phyloP scores from a whole-genome alignment of 2,888 invertebrate species.

The Altica lythri region DNA sequence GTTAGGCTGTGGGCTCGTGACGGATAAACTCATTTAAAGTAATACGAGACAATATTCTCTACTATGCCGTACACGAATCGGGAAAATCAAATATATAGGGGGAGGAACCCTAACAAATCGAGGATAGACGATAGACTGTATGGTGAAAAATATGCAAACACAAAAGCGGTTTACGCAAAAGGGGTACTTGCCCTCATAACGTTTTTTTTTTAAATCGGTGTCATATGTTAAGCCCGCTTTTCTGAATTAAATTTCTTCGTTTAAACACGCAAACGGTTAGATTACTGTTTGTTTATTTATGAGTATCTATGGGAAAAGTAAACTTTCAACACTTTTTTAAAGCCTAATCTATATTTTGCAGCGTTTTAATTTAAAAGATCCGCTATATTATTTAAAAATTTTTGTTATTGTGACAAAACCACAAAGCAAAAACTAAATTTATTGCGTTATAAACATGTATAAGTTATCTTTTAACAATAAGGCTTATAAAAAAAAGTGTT shows the following conservation, averaged over 20 bases:
- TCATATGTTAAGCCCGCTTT: background rate
- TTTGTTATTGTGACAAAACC: too few relatives aligned
- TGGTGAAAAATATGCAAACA: conserved; percentile 3
- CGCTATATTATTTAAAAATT: too few relatives aligned
- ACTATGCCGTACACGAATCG: conserved; percentile 23
- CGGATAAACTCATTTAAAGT: conserved; percentile 39
- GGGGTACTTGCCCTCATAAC: conserved; percentile 4
- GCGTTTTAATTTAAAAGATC: too few relatives aligned
- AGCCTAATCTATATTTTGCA: too few relatives aligned
- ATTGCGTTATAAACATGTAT: too few relatives aligned
- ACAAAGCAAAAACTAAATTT: too few relatives aligned
- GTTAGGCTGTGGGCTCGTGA: conserved; percentile 37
- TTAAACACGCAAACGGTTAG: too few relatives aligned
- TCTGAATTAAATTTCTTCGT: too few relatives aligned
- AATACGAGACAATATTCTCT: conserved; percentile 37
- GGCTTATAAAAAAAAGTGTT: too few relatives aligned
- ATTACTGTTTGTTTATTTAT: background rate
- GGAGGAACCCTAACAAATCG: conserved; percentile 17
- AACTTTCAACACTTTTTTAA: too few relatives aligned
- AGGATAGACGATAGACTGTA: background rate
- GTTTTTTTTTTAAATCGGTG: background rate
- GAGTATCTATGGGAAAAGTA: background rate
- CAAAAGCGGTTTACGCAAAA: background rate
- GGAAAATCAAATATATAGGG: conserved; percentile 38
- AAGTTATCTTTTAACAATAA: too few relatives aligned